These are phyloP conservation scores for Diplazon laetatorius DNA, from an alignment of 2,888 invertebrate species.

Conservation along the genomic window DNA sequence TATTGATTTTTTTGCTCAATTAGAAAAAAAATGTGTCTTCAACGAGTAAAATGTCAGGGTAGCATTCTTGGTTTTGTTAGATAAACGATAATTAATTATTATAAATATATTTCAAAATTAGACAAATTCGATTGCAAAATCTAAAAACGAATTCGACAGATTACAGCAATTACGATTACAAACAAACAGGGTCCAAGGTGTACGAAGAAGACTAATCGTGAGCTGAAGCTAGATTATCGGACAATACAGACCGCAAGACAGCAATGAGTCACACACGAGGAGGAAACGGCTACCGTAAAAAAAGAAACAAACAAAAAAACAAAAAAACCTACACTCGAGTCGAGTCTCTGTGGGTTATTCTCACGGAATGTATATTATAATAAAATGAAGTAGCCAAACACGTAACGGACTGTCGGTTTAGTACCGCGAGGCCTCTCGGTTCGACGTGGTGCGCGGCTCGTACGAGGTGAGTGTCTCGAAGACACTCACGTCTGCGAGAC, in stretches of 20 bases:
- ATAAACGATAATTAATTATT: too few species aligned
- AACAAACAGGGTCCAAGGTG: too few species aligned
- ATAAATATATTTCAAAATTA: too few species aligned
- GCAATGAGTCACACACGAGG: conserved; percentile 1
- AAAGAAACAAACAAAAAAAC: background rate
- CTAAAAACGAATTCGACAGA: too few species aligned
- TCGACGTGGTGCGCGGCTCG: conserved; percentile 5
- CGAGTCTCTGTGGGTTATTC: background rate
- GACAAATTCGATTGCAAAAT: too few species aligned
- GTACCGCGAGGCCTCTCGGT: conserved; percentile 32
- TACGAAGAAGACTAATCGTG: too few species aligned
- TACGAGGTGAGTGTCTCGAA: background rate
- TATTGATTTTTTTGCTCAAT: too few species aligned
- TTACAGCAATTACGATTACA: too few species aligned
- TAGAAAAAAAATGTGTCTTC: too few species aligned
- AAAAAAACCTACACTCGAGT: background rate
- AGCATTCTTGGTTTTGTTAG: too few species aligned
- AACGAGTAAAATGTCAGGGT: too few species aligned
- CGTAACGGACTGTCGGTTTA: conserved; percentile 33
- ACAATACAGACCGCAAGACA: background rate
- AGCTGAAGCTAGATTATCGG: background rate
- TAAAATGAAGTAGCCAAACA: conserved; percentile 45
- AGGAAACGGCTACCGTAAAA: conserved; percentile 34
- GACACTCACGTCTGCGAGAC: background rate
- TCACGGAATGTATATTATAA: conserved; percentile 26